Evolutionary conservation across 2,888 invertebrate genomes (phyloP).

Genomic region (Oscheius myriophilus): DNA sequence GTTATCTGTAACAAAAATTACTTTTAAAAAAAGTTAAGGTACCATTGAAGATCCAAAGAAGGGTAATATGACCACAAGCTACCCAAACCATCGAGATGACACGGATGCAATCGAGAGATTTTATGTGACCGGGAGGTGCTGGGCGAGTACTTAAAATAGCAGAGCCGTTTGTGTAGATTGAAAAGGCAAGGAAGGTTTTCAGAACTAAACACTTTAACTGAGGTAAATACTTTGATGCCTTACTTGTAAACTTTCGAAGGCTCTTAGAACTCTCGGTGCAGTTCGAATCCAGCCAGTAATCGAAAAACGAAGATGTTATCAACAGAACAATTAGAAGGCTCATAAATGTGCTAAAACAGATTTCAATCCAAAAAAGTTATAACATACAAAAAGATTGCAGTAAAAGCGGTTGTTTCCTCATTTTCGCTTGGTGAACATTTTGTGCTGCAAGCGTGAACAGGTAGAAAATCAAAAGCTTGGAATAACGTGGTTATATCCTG

Average conservation of each 20-base stretch:
- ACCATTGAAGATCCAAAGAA: conserved; percentile 15
- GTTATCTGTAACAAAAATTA: not conserved
- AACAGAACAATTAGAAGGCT: conserved; percentile 1
- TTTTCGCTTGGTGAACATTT: conserved; percentile 10
- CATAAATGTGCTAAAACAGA: conserved; percentile 31
- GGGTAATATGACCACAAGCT: conserved; percentile 31
- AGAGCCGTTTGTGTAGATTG: conserved; percentile 41
- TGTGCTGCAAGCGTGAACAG: conserved; percentile 31
- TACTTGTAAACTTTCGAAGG: not conserved
- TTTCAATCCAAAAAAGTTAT: not conserved
- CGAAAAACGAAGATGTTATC: too few species aligned
- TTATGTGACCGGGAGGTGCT: conserved; percentile 39
- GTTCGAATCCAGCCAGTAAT: too few species aligned
- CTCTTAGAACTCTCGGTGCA: not conserved
- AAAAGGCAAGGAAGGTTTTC: conserved; percentile 37
- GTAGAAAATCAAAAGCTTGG: conserved; percentile 20
- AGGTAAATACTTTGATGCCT: not conserved
- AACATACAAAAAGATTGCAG: conserved; percentile 32
- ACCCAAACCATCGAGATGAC: conserved; percentile 54
- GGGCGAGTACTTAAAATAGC: conserved; percentile 33
- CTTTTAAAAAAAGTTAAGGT: not conserved
- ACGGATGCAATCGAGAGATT: conserved; percentile 47
- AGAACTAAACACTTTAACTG: conserved; percentile 30
- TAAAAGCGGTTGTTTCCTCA: conserved; percentile 19
- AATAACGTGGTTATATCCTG: conserved; percentile 28